Evolutionary conservation across 2,113 vertebrate genomes (phyloP), one percentile per base, ranked within the genome.

Genomic region (Entelurus aequoreus): DNA sequence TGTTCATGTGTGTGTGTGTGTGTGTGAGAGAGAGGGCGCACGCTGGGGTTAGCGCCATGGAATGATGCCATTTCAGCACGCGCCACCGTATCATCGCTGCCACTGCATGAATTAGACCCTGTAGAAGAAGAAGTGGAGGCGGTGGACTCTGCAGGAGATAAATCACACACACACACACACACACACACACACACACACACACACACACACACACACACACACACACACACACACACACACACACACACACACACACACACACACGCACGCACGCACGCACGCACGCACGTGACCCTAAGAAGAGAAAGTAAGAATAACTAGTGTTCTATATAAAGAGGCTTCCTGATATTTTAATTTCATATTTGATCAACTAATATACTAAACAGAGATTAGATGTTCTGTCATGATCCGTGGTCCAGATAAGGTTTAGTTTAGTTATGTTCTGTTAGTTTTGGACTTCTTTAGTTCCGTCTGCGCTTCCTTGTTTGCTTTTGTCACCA

Each of bases 101-200:
- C 79, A 72, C 73, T 21, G 84, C 82, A 89, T 90, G 88, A 89
- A 90, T 90, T 88, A 88, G 69, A 81, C 63, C 68, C 72, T n/a
- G 71, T 69, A 68, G 79, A 79, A 71, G 72, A 77, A 78, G 72
- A 71, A 40, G n/a, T 6, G 54, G 16, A 13, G 40, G 55, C n/a
- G 68, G 74, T 71, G 66, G 76, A 66, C 77, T 68, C 68, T 37
- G 69, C 64, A 63, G 79, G 84, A 87, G 87, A 87, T 80, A 73
- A 76, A 89, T 86, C 73, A 76, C 61, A 77, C 71, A 77, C 68
- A 57, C 50, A 44, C 61, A 53, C 47, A 50, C 46, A 63, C 63
- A 15, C 59, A 37, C 10, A 46, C 42, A 44, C 10, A 3, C 10
- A 44, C 42, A 12, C 28, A 46, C 42, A 12, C 42, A 46, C 40